Percentiles rank a stretch among this genome's conserved stretches.
Conservation (phyloP, 1,140 invertebrate genomes). For the Lepidotrigona ventralis region DNA sequence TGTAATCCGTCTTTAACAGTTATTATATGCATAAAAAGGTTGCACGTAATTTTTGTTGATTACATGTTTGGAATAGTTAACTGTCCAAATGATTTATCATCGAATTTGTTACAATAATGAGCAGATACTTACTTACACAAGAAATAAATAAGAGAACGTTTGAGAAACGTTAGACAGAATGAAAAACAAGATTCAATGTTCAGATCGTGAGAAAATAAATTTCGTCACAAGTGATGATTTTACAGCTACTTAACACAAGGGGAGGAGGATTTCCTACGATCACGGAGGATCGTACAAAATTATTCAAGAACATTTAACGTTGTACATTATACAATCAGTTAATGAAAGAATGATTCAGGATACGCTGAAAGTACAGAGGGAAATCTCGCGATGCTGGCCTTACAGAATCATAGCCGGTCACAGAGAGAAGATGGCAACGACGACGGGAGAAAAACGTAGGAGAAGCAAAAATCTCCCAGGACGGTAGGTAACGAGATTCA, state of each 20-base stretch:
- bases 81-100: too few relatives aligned
- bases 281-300: too few relatives aligned
- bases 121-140: too few relatives aligned
- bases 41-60: too few relatives aligned
- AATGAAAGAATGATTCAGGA: not conserved
- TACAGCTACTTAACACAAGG: not conserved
- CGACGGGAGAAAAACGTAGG: conserved; percentile 2
- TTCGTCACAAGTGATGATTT: not conserved
- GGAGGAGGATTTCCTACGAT: too few relatives aligned
- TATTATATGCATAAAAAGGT: too few relatives aligned
- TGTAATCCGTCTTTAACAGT: too few relatives aligned
- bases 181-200: not conserved
- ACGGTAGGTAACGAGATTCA: conserved; percentile 8
- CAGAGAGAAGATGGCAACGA: not conserved
- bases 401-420: not conserved
- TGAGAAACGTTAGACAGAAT: not conserved
- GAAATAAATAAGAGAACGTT: not conserved
- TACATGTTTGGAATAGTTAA: too few relatives aligned
- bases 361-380: not conserved
- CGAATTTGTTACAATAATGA: too few relatives aligned
- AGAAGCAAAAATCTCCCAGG: conserved; percentile 43
- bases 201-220: not conserved
- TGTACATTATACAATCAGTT: not conserved
- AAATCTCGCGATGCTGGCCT: not conserved
- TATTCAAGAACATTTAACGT: too few relatives aligned